phyloP scores from a whole-genome alignment of 1,140 invertebrate genomes.

The Drosophila ogumai region DNA sequence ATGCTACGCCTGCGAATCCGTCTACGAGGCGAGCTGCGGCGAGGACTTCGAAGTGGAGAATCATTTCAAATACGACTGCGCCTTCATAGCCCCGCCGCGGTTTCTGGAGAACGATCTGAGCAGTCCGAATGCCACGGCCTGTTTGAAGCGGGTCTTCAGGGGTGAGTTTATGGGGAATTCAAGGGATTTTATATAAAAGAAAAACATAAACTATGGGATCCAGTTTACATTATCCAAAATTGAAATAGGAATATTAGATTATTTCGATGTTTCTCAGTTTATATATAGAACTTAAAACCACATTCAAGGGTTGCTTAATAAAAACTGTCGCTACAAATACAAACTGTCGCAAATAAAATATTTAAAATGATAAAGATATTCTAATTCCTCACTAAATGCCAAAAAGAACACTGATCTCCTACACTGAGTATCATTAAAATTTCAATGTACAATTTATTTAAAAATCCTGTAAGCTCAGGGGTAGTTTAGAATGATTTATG shows the following conservation, averaged over 20 bases:
- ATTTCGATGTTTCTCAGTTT: too few species aligned
- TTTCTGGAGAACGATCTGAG: conserved; percentile 63
- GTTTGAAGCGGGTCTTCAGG: conserved; percentile 68
- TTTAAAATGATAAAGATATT: too few species aligned
- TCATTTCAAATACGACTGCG: conserved; percentile 78
- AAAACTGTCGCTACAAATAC: too few species aligned
- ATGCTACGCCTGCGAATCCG: conserved; percentile 78
- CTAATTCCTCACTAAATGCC: background rate
- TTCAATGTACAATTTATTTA: background rate
- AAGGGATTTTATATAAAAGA: background rate
- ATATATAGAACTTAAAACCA: too few species aligned
- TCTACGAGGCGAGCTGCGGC: conserved; percentile 68
- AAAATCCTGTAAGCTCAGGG: background rate
- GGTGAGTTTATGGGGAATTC: conserved; percentile 42
- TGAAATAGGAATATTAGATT: too few species aligned
- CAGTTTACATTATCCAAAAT: background rate
- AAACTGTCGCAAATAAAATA: too few species aligned
- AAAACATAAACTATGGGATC: background rate
- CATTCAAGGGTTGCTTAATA: too few species aligned
- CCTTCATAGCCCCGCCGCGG: conserved; percentile 71
- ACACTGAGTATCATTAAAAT: background rate
- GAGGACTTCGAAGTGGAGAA: conserved; percentile 75
- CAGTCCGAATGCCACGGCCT: conserved; percentile 74
- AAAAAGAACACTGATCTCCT: background rate
- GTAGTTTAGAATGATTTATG: conserved; percentile 22